phyloP scores from a whole-genome alignment of 2,888 invertebrate genomes.

The Euclidia mi region DNA sequence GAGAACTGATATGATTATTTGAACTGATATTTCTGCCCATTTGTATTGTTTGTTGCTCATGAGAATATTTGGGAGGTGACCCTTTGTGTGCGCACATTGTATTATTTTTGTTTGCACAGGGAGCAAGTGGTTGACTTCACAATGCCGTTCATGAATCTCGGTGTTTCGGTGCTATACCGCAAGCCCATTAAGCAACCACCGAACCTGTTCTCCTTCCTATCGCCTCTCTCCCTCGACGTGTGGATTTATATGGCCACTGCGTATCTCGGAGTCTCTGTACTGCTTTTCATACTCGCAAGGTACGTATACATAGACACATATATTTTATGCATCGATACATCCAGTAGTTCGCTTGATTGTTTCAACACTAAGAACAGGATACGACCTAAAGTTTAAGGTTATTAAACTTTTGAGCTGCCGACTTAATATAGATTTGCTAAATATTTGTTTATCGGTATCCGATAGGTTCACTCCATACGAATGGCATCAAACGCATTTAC shows the following conservation, averaged over 20 bases:
- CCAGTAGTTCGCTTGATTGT: background rate
- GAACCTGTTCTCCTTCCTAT: slow-evolving; percentile 98
- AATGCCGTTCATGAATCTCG: slow-evolving; percentile 99
- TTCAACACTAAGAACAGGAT: no score
- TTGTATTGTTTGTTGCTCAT: slow-evolving; percentile 34
- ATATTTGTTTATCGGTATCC: slow-evolving; percentile 57
- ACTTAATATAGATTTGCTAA: slow-evolving; percentile 41
- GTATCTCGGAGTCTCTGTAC: slow-evolving; percentile 97
- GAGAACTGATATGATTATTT: slow-evolving; percentile 16
- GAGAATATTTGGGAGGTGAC: slow-evolving; percentile 19
- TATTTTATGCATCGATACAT: background rate
- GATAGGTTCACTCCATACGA: slow-evolving; percentile 98
- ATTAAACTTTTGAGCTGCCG: no score
- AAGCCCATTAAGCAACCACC: slow-evolving; percentile 98
- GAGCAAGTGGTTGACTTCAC: slow-evolving; percentile 97
- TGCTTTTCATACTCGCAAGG: slow-evolving; percentile 98
- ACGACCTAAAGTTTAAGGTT: no score
- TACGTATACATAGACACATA: slow-evolving; percentile 77
- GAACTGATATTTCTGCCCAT: slow-evolving; percentile 24
- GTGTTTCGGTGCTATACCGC: slow-evolving; percentile 98
- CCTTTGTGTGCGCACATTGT: slow-evolving; percentile 40
- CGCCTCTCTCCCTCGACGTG: slow-evolving; percentile 97
- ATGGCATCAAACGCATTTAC: slow-evolving; percentile 97
- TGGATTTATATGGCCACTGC: slow-evolving; percentile 99
- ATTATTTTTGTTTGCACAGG: slow-evolving; percentile 64